Evolutionary conservation across 2,113 vertebrate species (phyloP).

Genomic region (Glaucidium brasilianum): DNA sequence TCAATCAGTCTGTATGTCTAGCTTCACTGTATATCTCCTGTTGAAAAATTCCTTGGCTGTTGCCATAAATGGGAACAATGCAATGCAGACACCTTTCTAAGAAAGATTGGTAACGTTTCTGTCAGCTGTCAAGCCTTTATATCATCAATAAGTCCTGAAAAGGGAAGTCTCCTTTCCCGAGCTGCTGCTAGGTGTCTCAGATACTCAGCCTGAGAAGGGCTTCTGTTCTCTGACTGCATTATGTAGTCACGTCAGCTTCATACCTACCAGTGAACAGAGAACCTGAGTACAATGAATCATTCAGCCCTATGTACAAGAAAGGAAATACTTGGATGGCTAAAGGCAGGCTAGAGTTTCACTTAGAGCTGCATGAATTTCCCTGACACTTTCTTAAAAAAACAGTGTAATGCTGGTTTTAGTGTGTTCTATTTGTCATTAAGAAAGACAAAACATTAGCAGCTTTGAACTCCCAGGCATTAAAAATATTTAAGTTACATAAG

Average conservation of each 20-base stretch:
- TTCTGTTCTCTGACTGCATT: slow-evolving; percentile 63
- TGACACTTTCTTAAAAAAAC: slow-evolving; percentile 67
- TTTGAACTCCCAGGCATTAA: slow-evolving; percentile 73
- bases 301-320: slow-evolving; percentile 64
- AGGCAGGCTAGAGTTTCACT: slow-evolving; percentile 71
- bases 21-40: slow-evolving; percentile 9
- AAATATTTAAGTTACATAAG: slow-evolving; percentile 78
- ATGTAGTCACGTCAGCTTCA: slow-evolving; percentile 59
- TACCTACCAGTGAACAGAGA: slow-evolving; percentile 32
- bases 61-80: not conserved
- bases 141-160: slow-evolving; percentile 64
- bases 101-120: slow-evolving; percentile 29
- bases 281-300: slow-evolving; percentile 75
- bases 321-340: slow-evolving; percentile 72
- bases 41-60: slow-evolving; percentile 34
- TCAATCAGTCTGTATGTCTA: not conserved
- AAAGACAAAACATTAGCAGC: slow-evolving; percentile 74
- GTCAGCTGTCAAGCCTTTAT: slow-evolving; percentile 26
- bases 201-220: slow-evolving; percentile 60
- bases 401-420: slow-evolving; percentile 70
- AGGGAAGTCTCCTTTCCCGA: slow-evolving; percentile 58
- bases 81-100: not conserved
- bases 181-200: slow-evolving; percentile 15
- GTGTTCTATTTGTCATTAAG: slow-evolving; percentile 76
- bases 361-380: slow-evolving; percentile 64